phyloP scores from a whole-genome alignment of 2,113 vertebrate genomes.

The Columba livia region DNA sequence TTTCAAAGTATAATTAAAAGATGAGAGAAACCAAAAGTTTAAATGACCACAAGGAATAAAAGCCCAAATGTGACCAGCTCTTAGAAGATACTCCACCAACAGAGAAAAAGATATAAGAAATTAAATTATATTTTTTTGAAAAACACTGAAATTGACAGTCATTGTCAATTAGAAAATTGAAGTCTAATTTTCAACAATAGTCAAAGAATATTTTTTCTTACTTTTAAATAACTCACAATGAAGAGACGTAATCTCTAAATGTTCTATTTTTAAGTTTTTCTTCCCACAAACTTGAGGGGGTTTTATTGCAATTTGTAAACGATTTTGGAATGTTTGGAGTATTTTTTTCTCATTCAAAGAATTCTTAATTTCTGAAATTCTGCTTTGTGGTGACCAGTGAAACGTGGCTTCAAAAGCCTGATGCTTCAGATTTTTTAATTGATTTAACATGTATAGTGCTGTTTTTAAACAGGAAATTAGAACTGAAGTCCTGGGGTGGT shows the following conservation, averaged over 20 bases:
- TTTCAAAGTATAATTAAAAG: not conserved
- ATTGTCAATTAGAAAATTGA: not conserved
- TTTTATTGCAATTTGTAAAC: not conserved
- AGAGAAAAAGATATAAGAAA: not conserved
- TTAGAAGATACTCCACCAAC: not conserved
- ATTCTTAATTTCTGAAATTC: not conserved
- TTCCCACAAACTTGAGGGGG: not conserved
- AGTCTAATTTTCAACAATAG: not conserved
- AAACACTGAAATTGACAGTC: not conserved
- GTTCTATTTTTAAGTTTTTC: not conserved
- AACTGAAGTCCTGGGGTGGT: too few species aligned
- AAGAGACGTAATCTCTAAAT: not conserved
- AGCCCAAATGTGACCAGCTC: not conserved
- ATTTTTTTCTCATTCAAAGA: not conserved
- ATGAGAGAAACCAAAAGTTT: not conserved
- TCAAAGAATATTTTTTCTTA: not conserved
- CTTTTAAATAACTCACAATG: not conserved
- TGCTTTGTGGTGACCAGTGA: not conserved
- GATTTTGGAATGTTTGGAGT: not conserved
- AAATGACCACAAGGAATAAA: not conserved
- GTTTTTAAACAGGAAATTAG: not conserved
- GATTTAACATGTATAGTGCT: not conserved
- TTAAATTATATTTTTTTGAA: accelerated
- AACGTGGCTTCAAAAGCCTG: not conserved
- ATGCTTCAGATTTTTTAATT: not conserved